phyloP scores from a whole-genome alignment of 2,888 invertebrate genomes.

The Zhuqinia jingwanae region DNA sequence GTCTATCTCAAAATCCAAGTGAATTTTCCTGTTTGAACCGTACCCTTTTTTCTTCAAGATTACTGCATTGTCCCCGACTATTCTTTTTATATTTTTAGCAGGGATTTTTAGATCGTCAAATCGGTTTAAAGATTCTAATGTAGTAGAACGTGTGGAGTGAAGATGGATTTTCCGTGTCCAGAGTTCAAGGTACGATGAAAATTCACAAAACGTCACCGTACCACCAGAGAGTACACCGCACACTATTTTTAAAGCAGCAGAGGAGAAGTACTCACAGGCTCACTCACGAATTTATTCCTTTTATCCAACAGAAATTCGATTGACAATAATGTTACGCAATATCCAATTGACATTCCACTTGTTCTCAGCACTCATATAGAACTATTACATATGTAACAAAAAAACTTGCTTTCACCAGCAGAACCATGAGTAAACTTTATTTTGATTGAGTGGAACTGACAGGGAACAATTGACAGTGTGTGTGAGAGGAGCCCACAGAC shows the following conservation, averaged over 20 bases:
- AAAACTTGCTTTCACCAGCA: slow-evolving; percentile 67
- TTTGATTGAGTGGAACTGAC: slow-evolving; percentile 69
- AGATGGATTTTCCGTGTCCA: slow-evolving; percentile 68
- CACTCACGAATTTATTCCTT: not conserved
- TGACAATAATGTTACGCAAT: slow-evolving; percentile 66
- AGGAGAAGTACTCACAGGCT: too few relatives aligned
- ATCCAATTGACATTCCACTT: slow-evolving; percentile 61
- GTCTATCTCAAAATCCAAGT: not conserved
- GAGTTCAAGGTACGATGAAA: slow-evolving; percentile 60
- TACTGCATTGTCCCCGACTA: not conserved
- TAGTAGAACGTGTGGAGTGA: not conserved
- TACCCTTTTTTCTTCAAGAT: not conserved
- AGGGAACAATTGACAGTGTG: slow-evolving; percentile 68
- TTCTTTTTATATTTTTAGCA: slow-evolving; percentile 21
- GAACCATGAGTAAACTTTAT: slow-evolving; percentile 68
- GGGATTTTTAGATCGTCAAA: slow-evolving; percentile 42
- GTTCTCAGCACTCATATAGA: slow-evolving; percentile 5
- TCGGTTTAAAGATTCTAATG: slow-evolving; percentile 50
- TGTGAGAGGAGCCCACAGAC: slow-evolving; percentile 63
- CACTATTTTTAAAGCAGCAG: not conserved
- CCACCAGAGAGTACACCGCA: not conserved
- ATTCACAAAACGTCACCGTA: slow-evolving; percentile 40
- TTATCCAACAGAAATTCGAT: slow-evolving; percentile 50
- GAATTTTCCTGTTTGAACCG: slow-evolving; percentile 35
- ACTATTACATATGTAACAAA: slow-evolving; percentile 54